These are phyloP conservation scores for sheep (Ovis aries) DNA, from an alignment of 2,113 vertebrate species.

Conservation along the genomic window ARS-UI_Ramb_v3.0 NC_056078.1:3978501-3979000, in stretches of 20 bases:
- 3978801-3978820: not conserved
- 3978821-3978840: not conserved
- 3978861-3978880: not conserved
- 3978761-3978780: not conserved
- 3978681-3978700: not conserved
- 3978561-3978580: not conserved
- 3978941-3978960: not conserved
- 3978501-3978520: not conserved
- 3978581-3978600: not conserved
- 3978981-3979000: not conserved
- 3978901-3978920: too few relatives aligned
- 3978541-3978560: not conserved
- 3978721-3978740: accelerated
- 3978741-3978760: not conserved
- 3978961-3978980: not conserved
- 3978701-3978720: accelerated
- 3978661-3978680: not conserved
- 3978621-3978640: not conserved
- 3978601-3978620: not conserved
- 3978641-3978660: accelerated
- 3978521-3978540: not conserved
- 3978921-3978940: not conserved
- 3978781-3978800: not conserved
- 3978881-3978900: not conserved
- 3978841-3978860: not conserved